These are phyloP conservation scores for Orycteropus afer DNA, from an alignment of 2,113 vertebrate genomes.

Conservation along the genomic window DNA sequence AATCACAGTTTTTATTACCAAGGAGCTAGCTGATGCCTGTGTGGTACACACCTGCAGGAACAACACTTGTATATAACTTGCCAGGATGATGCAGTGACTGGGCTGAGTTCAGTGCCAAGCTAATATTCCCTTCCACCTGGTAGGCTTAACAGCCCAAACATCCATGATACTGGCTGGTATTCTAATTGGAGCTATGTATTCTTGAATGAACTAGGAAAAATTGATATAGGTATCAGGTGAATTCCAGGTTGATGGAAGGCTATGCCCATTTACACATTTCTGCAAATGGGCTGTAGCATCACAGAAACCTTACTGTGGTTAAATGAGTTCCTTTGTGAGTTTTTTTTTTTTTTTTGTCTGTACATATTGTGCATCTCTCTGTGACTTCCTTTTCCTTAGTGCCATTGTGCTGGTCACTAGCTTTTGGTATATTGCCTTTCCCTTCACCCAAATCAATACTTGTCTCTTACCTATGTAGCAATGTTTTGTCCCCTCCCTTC, in stretches of 20 bases:
- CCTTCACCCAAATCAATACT: too few species aligned
- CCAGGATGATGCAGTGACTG: not conserved
- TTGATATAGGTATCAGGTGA: not conserved
- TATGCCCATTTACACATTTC: constrained; percentile 1
- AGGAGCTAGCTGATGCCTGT: not conserved
- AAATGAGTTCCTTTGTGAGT: too few species aligned
- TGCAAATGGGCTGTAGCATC: not conserved
- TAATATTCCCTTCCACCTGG: not conserved
- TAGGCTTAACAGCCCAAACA: not conserved
- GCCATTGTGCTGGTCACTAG: too few species aligned
- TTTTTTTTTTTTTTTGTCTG: too few species aligned
- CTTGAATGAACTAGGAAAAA: not conserved
- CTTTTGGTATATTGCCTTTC: too few species aligned
- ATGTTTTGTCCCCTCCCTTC: too few species aligned
- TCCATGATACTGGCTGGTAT: not conserved
- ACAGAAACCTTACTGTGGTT: not conserved
- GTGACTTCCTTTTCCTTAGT: too few species aligned
- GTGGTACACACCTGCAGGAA: not conserved
- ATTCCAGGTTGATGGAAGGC: not conserved
- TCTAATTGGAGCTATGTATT: not conserved
- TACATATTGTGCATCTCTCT: too few species aligned
- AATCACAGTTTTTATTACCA: not conserved
- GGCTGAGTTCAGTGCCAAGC: not conserved
- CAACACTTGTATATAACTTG: not conserved
- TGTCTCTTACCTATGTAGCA: too few species aligned